Base-by-base conservation (phyloP, 1,140 invertebrate genomes). In the Lasaia peninsularis region DNA sequence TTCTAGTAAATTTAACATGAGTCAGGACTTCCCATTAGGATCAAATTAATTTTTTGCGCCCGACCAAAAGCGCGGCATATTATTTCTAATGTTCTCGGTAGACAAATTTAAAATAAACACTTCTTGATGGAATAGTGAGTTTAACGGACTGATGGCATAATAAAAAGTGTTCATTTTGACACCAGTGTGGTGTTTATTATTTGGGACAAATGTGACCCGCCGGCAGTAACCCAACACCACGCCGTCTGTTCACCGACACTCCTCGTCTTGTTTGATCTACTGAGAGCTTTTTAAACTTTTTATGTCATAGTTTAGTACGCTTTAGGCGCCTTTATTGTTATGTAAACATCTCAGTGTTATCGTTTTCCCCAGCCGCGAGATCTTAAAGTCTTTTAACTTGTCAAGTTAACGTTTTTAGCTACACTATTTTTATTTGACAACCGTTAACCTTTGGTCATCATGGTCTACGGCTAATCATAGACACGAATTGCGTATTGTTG, bases 281-380 rank as follows among this genome's bases (percentile, higher is more conserved):
- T 84, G 80, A 85, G 82, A 88, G 85, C 82, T 86, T 88, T 88
- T 88, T 86, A 88, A 86, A 84, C 78, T 85, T 88, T 88, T 88
- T 86, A 88, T 88, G 80, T 83, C 85, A 79, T 82, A 86, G 75
- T 86, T 86, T 83, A 86, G 77, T 81, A 73, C 67, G 73, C 64
- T 80, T 80, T 83, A 83, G 72, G 73, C 75, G 79, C 74, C 75
- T 86, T 86, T 86, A 88, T 79, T 83, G 85, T 72, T 85, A 75
- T 75, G 73, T 86, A 86, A 88, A 88, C 85, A 88, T 77, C 65
- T 68, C 64, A 67, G 70, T 69, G 81, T 78, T 75, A 79, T 77
- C 65, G 63, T 73, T 70, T 59, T 52, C 66, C 64, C 63, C 74
- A 58, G 69, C 70, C 64, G 56, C 62, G 54, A 56, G 37, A 32